Evolutionary conservation across 35 echinoderm and acorn worm genomes (phyloP), one percentile per base, ranked within the genome.

Genomic region (Nesometra sesokonis): DNA sequence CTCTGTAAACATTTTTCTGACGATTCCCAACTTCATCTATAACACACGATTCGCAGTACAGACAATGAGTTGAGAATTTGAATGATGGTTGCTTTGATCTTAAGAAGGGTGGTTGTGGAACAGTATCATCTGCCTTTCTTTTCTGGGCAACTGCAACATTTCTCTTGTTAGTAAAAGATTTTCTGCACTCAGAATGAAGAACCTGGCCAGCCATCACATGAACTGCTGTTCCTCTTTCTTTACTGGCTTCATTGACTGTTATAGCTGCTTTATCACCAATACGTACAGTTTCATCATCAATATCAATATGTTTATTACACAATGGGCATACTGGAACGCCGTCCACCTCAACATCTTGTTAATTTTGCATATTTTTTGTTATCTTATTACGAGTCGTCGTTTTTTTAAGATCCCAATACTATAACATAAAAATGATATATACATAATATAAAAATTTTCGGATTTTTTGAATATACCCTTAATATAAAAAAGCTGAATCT

Each of bases 61-160:
- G 32, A 81, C 79, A 81, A 19, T 81, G 79, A 23, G 11, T 81
- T 32, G 79, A 32, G 23, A 81, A 81, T 11, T 81, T 33, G 77
- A 78, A 78, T 34, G 3, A 31, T 81, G 79, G 32, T 30, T 81
- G 35, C 31, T 81, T 81, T 81, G 79, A 81, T 36, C 79, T 81
- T 27, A 81, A 81, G 13, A 27, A 13, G 9, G 31, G 79, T 13
- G 31, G 4, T 27, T 81, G 3, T 31, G 32, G 11, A 81, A 32
- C 23, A 32, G 0, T 32, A 9, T 81, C 77, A 5, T 78, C 77
- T 27, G 77, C n/a, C 35, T 81, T 81, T 81, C 79, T 33, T 81
- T 81, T 81, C 3, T 81, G 11, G 31, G 79, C 79, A 32, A 81
- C 35, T 32, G 17, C 32, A 34, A 81, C 32, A 27, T 32, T 36